Evolutionary conservation across 92 coral and sea anemone species (phyloP).

Genomic region (Diadumene lineata): DNA sequence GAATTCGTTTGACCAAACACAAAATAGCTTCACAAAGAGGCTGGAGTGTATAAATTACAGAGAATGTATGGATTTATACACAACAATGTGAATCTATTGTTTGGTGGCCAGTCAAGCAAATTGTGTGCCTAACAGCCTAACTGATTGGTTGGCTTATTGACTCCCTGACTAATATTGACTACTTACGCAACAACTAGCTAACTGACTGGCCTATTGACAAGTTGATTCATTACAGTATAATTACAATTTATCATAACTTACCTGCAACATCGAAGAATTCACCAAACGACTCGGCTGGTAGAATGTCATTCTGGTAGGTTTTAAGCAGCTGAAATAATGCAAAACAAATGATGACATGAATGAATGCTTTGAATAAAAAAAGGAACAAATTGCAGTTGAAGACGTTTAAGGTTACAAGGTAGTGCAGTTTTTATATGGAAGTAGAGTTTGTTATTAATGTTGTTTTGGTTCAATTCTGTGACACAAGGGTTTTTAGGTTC

Average conservation of each 20-base stretch:
- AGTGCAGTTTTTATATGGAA: no score
- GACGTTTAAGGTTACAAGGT: background rate
- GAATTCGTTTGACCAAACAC: no score
- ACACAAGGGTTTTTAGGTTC: background rate
- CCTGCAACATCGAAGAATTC: conserved; percentile 96
- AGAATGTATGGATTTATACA: no score
- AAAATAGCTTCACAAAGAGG: no score
- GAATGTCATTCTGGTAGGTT: conserved; percentile 85
- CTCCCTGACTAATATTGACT: background rate
- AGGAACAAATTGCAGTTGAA: background rate
- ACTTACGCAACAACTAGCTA: no score
- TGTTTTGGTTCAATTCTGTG: background rate
- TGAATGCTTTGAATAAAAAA: background rate
- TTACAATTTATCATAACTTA: no score
- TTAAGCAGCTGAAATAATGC: conserved; percentile 56
- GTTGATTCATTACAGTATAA: no score
- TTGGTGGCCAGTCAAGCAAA: no score
- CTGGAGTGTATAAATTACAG: no score
- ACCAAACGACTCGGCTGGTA: conserved; percentile 85
- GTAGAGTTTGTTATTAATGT: no score
- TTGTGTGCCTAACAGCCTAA: no score
- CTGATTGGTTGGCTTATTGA: background rate
- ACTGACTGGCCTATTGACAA: background rate
- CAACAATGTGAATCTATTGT: no score
- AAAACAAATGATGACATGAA: background rate